Evolutionary conservation across 1,140 invertebrate species (phyloP).

Genomic region (Kradibia gibbosae): DNA sequence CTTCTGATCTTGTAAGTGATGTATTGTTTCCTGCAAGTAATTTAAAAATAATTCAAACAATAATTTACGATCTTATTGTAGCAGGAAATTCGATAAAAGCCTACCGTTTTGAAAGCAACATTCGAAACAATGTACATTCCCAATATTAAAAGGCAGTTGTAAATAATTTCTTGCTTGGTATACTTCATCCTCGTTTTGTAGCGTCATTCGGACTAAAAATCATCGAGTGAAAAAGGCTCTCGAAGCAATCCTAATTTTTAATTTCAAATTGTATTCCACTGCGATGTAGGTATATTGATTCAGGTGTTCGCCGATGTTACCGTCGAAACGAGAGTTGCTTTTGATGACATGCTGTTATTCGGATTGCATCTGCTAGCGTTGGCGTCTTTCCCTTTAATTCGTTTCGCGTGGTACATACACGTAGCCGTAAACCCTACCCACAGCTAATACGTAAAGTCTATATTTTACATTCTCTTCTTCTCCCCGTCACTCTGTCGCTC

Average conservation of each 20-base stretch:
- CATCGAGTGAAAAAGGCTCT: background rate
- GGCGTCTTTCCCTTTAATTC: background rate
- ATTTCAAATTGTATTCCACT: background rate
- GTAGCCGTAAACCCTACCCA: background rate
- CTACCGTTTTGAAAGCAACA: slow-evolving; percentile 25
- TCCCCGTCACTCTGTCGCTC: too few species aligned
- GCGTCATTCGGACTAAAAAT: slow-evolving; percentile 28
- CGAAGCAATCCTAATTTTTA: background rate
- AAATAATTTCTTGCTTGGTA: slow-evolving; percentile 15
- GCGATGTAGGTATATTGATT: slow-evolving; percentile 7
- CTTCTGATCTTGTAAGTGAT: slow-evolving; percentile 47
- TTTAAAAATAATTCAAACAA: background rate
- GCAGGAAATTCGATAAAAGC: background rate
- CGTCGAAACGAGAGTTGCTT: background rate
- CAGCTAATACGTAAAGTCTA: background rate
- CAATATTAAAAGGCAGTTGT: slow-evolving; percentile 19
- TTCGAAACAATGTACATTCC: background rate
- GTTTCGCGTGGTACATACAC: background rate
- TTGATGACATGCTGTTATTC: background rate
- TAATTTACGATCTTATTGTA: background rate
- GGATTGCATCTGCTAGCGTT: background rate
- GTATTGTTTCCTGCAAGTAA: slow-evolving; percentile 34
- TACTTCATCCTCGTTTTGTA: slow-evolving; percentile 26
- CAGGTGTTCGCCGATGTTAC: background rate
- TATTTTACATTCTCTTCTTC: background rate